Evolutionary conservation across 2,888 invertebrate genomes (phyloP).

Genomic region (Chymomyza fuscimana): DNA sequence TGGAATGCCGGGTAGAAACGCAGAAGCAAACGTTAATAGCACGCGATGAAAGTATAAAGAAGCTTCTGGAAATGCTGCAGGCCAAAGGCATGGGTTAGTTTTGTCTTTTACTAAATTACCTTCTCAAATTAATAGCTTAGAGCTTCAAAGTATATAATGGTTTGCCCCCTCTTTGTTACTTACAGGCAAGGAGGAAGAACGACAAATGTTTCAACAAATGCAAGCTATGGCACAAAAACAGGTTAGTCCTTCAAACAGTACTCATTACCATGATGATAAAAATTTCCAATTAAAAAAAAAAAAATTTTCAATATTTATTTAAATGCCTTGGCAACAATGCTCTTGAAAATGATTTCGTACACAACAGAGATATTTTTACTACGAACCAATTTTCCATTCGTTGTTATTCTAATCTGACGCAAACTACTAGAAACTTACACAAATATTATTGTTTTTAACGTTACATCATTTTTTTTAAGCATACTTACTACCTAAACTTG

Average conservation of each 20-base stretch:
- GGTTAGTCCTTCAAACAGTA: slow-evolving; percentile 82
- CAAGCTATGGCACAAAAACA: slow-evolving; percentile 98
- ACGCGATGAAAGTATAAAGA: slow-evolving; percentile 98
- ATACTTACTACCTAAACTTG: neutral
- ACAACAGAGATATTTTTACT: slow-evolving; percentile 19
- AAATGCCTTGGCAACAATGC: slow-evolving; percentile 60
- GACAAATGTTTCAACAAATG: slow-evolving; percentile 98
- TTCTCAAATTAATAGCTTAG: neutral
- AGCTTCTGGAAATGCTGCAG: slow-evolving; percentile 98
- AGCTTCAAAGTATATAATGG: no score
- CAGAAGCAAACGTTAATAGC: slow-evolving; percentile 98
- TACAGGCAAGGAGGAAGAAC: slow-evolving; percentile 95
- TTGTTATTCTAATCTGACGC: slow-evolving; percentile 1
- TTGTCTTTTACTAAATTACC: slow-evolving; percentile 21
- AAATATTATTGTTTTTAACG: neutral
- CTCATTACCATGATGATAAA: neutral
- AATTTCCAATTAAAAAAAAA: slow-evolving; percentile 12
- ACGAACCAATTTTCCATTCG: neutral
- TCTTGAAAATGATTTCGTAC: slow-evolving; percentile 75
- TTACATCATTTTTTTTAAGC: neutral
- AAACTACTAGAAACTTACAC: slow-evolving; percentile 9
- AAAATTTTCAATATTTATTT: neutral
- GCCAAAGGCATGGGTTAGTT: slow-evolving; percentile 96
- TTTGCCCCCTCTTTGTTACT: neutral
- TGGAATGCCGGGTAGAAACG: slow-evolving; percentile 97